Base-by-base conservation (phyloP, 2,888 invertebrate species). In the Watsonalla cultraria region DNA sequence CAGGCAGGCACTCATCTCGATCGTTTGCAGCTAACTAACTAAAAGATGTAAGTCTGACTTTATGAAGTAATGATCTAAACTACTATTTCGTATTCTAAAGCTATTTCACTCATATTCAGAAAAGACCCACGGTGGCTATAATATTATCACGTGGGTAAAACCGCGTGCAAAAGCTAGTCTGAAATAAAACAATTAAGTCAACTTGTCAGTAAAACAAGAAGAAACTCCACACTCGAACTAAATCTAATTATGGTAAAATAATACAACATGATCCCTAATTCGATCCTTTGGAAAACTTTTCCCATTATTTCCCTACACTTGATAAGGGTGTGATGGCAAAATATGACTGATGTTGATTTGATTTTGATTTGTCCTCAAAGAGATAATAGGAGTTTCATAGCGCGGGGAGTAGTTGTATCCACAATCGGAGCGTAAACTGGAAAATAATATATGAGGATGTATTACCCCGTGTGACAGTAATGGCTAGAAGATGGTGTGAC, bases 281-380 rank as follows among this genome's bases (percentile, higher is more conserved):
- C 42, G 11, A 42, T 42, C 42, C 42, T 42, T 42, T 42, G 42
- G 11, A 42, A 49, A 65, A 66, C 62, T 66, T 68, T 64, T 56
- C 59, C 64, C 64, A 68, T 68, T 65, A 68, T 66, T 66, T 65
- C 62, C 79, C 80, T 72, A 74, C 71, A 68, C 73, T 79, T 86
- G 86, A 86, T 84, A 86, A 86, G 87, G 84, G 86, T 83, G 78
- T 70, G 74, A 77, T 77, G 67, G 79, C 76, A 82, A 78, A 80
- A 84, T 83, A 83, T 86, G 87, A 85, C 82, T 80, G 77, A 87
- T 85, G 87, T 80, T 88, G 87, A 90, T 89, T 87, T 82, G 76
- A 70, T 82, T 90, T 90, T 87, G 87, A 90, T 89, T 85, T 76
- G 78, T 82, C 80, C 82, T 68, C 79, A 70, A 72, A 61, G 70